Evolutionary conservation across 2,888 invertebrate species (phyloP).

Genomic region (Trachelus stipa): DNA sequence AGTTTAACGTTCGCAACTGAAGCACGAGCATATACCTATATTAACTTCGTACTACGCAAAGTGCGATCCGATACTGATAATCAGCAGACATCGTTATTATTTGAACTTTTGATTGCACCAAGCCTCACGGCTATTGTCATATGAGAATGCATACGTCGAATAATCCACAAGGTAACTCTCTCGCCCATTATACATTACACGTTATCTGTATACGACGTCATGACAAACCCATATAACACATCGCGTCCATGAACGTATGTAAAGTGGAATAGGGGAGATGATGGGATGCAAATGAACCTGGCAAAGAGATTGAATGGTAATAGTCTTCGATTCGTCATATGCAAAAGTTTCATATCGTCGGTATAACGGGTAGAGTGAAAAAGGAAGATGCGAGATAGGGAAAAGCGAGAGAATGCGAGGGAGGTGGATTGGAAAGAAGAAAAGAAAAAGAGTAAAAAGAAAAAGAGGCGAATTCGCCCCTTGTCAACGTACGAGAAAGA

Average conservation of each 20-base stretch:
- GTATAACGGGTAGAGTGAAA: neutral
- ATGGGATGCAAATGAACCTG: conserved; percentile 56
- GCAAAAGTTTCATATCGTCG: conserved; percentile 51
- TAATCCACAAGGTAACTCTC: neutral
- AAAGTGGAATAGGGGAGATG: conserved; percentile 43
- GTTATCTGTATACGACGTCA: neutral
- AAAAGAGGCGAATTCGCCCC: conserved; percentile 27
- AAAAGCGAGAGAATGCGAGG: conserved; percentile 20
- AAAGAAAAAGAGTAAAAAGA: neutral
- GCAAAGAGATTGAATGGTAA: conserved; percentile 63
- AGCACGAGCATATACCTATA: neutral
- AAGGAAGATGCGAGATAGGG: neutral
- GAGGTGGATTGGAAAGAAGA: neutral
- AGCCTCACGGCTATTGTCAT: neutral
- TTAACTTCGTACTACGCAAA: neutral
- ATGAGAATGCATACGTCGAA: neutral
- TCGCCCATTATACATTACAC: neutral
- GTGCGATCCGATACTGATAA: neutral
- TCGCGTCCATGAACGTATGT: conserved; percentile 21
- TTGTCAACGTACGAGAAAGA: conserved; percentile 51
- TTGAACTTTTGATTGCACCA: neutral
- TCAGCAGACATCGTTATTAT: neutral
- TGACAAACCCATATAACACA: neutral
- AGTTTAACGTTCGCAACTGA: neutral
- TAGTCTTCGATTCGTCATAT: conserved; percentile 64